Conservation (phyloP, 64 coral and sea anemone genomes). For the Dendronephthya gigantea region DNA sequence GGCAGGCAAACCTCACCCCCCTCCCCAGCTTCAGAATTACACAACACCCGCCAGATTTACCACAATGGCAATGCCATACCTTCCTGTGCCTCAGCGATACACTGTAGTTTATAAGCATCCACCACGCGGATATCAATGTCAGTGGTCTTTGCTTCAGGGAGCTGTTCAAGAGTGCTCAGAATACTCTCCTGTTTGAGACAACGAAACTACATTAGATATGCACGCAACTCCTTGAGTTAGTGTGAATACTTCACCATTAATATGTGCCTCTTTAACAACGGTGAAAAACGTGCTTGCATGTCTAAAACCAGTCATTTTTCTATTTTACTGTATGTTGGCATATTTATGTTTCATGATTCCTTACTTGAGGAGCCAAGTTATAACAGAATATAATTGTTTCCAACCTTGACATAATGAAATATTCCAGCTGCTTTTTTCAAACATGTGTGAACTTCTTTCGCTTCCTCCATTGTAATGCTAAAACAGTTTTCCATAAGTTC, state of each 20-base stretch:
- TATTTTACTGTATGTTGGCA: too few species aligned
- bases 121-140: slow-evolving; percentile 69
- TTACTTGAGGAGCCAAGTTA: neutral
- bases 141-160: slow-evolving; percentile 76
- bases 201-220: neutral
- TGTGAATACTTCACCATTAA: too few species aligned
- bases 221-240: too few species aligned
- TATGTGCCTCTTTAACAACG: too few species aligned
- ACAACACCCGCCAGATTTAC: neutral
- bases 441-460: slow-evolving; percentile 80
- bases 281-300: too few species aligned
- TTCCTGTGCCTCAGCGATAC: slow-evolving; percentile 96
- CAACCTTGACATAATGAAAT: slow-evolving; percentile 91
- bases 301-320: too few species aligned
- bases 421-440: slow-evolving; percentile 82
- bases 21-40: too few species aligned
- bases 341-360: too few species aligned
- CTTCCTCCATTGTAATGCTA: slow-evolving; percentile 95
- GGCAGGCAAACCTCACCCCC: too few species aligned
- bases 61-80: slow-evolving; percentile 23
- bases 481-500: neutral
- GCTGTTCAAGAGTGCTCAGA: slow-evolving; percentile 62
- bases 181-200: slow-evolving; percentile 50
- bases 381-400: neutral
- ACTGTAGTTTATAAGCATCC: slow-evolving; percentile 90